Evolutionary conservation across 2,113 vertebrate genomes (phyloP).

Genomic region (Pollachius pollachius): DNA sequence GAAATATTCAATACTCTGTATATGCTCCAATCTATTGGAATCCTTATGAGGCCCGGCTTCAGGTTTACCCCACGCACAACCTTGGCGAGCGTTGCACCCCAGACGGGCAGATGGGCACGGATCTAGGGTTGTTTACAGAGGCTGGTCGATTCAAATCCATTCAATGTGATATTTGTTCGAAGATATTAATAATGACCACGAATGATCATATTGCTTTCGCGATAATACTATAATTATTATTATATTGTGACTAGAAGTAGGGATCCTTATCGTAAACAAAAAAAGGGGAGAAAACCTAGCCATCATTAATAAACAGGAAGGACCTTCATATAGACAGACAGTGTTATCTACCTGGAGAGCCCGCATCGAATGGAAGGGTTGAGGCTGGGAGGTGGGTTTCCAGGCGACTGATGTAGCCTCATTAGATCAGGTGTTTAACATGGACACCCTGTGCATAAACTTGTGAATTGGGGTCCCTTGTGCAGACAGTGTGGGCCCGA

Average conservation of each 20-base stretch:
- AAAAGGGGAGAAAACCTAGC: no score
- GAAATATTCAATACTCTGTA: constrained; percentile 20
- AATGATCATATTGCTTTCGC: no score
- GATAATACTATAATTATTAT: no score
- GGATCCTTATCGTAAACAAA: no score
- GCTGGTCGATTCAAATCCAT: no score
- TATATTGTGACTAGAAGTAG: no score
- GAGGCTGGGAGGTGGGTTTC: constrained; percentile 6
- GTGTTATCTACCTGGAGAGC: no score
- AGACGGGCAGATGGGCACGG: no score
- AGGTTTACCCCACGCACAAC: constrained; percentile 12
- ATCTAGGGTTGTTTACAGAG: no score
- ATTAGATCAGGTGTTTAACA: constrained; percentile 15
- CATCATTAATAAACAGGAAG: no score
- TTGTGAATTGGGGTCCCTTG: constrained; percentile 13
- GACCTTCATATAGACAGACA: no score
- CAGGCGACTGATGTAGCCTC: constrained; percentile 4
- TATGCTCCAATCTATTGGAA: constrained; percentile 7
- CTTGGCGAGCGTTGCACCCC: not conserved
- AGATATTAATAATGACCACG: not conserved
- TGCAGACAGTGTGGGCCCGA: constrained; percentile 2
- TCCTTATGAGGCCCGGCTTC: constrained; percentile 20
- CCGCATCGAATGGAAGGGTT: constrained; percentile 27
- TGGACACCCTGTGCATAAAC: constrained; percentile 29
- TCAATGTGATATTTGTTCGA: no score